Evolutionary conservation across 2,113 vertebrate genomes (phyloP), one percentile per base, ranked within the genome.

Genomic region (Pelecanoides urinatrix): DNA sequence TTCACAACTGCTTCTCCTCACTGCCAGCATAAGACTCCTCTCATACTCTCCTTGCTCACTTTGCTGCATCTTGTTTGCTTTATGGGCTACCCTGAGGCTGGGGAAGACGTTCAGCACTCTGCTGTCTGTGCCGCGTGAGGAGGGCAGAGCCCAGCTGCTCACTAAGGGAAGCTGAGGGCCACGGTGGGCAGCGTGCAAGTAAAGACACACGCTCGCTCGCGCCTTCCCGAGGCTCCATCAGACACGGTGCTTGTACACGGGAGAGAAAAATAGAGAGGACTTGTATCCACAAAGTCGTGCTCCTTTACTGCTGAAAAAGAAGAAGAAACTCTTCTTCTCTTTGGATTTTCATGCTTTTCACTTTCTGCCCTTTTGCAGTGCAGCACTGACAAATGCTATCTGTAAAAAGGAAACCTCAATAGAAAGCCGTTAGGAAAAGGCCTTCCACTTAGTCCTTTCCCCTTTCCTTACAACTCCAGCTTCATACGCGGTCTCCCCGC

Each of bases 131-230:
- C 50, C 1, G 0, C 0, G 0, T 13, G 23, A 53, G 52, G 47
- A 62, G 26, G 29, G 12, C 47, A 62, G 52, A 56, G 42, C 49
- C 85, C 6, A 11, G 13, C 45, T 72, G 22, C 59, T 62, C 0
- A 0, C 12, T 42, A 32, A 86, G n/a, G 36, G 34, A 53, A 65
- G 36, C 26, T 2, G 7, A 34, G 52, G 78, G 61, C 40, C 36
- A 23, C 1, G 0, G 44, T 22, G 19, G 27, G 16, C 59, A 62
- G 34, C 3, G 1, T 18, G 23, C 19, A 59, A 34, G 20, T 16
- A 12, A 29, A 75, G 68, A 71, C 23, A 42, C 11, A 13, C 5
- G 1, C 13, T 15, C 0, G 0, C 13, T 63, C 2, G 0, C 2
- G 2, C 77, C 29, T 59, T 79, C 56, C 62, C 0, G 0, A 50